Base-by-base conservation (phyloP, 2,797 vertebrate species). In the Pterois miles region DNA sequence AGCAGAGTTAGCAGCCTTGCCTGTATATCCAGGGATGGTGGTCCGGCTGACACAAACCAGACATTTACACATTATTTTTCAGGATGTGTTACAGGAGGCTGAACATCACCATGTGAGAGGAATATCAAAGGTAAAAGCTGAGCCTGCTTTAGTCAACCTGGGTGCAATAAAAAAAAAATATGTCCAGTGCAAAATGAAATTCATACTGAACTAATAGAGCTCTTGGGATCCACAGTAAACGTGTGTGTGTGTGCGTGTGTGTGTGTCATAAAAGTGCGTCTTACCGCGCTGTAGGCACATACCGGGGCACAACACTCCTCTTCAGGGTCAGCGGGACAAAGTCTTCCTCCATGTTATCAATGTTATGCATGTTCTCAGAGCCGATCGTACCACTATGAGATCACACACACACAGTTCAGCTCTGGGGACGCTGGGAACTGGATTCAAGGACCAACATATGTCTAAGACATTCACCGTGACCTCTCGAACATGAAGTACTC, bases 21-120 rank as follows among this genome's bases (percentile, higher is more conserved):
- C 94, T 27, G 93, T 91, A 62, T 96, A 96, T 85, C 95, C 96
- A 85, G 93, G 95, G 69, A 96, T 96, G 90, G 96, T 89, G 81
- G 86, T 89, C 78, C 83, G 81, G 34, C 95, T 97, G 85, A 65
- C 87, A 87, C 78, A 86, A 89, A 79, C 91, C 80, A 90, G 0
- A 84, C 27, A 6, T 56, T 74, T 18, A 62, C 62, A 68, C 33
- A 46, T 23, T 73, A 63, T 64, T 57, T 46, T 57, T 82, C 27
- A 54, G 34, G 31, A 66, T 53, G 4, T 43, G 20, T 25, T 31
- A 14, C 9, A 71, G 27, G n/a, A 66, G 13, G 22, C 31, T 57
- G 20, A 66, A 48, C 27, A 46, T 43, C 40, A n/a, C 50, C 33
- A 9, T 12, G 63, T 22, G 14, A 53, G 46, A 66, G 38, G 34